A percentile compares a stretch with the other conserved stretches of the same genome.
These are phyloP conservation scores for Callipepla squamata DNA, from an alignment of 2,113 vertebrate genomes.

Conservation along the genomic window DNA sequence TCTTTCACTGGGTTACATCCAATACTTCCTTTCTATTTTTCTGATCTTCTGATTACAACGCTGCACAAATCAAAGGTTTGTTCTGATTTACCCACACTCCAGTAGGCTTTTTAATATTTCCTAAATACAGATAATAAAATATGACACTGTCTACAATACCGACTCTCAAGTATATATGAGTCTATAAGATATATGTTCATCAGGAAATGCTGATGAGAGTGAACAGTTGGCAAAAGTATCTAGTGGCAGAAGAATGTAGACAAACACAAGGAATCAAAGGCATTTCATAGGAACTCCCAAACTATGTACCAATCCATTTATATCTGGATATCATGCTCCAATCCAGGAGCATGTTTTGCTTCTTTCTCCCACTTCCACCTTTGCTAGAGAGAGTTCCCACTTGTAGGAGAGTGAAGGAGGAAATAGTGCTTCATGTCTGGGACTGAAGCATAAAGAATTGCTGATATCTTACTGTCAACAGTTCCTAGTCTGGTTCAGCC, in stretches of 20 bases:
- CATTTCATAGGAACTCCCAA: neutral
- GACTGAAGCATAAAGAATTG: rapidly evolving
- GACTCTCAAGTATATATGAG: rapidly evolving
- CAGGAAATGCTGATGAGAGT: neutral
- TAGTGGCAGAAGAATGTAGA: neutral
- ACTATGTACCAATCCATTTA: neutral
- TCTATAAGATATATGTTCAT: neutral
- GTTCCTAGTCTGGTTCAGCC: too few relatives aligned
- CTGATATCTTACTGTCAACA: neutral
- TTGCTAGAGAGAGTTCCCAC: neutral
- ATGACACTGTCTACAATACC: neutral
- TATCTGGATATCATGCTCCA: neutral
- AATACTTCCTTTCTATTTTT: neutral
- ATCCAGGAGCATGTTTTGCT: neutral
- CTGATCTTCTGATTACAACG: neutral
- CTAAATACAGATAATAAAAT: neutral
- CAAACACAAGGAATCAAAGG: neutral
- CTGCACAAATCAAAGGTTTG: neutral
- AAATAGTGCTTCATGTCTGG: neutral
- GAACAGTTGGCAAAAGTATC: neutral
- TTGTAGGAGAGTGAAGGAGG: neutral
- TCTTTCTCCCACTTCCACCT: neutral
- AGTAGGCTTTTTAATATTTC: neutral
- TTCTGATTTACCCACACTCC: neutral
- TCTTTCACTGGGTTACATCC: neutral